These are phyloP conservation scores for Tenrec ecaudatus DNA, from an alignment of 2,113 vertebrate species.

Conservation along the genomic window DNA sequence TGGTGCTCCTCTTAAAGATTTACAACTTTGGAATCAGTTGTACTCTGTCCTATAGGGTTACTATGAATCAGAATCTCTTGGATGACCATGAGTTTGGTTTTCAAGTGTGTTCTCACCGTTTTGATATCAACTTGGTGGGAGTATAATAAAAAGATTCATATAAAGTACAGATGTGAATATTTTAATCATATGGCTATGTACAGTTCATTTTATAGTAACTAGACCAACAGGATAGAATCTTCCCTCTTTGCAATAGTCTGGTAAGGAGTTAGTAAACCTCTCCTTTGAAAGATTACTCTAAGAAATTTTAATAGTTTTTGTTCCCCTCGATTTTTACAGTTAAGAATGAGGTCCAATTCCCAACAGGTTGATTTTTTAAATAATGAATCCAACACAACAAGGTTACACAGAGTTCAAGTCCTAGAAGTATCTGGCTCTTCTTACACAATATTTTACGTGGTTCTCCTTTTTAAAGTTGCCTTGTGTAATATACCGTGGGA, in stretches of 20 bases:
- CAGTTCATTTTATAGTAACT: conserved; percentile 56
- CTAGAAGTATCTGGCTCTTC: conserved; percentile 14
- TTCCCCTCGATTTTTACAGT: conserved; percentile 34
- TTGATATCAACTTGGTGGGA: conserved; percentile 34
- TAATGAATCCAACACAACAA: not conserved
- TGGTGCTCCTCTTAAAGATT: too few relatives aligned
- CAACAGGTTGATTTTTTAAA: conserved; percentile 43
- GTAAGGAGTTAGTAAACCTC: conserved; percentile 23
- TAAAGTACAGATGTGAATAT: conserved; percentile 4
- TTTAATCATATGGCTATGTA: conserved; percentile 37
- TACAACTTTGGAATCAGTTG: too few relatives aligned
- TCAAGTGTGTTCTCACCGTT: not conserved
- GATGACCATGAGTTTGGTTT: too few relatives aligned
- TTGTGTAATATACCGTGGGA: conserved; percentile 38
- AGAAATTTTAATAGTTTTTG: conserved; percentile 58
- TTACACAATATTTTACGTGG: not conserved
- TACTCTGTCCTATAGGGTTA: too few relatives aligned
- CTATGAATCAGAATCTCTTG: too few relatives aligned
- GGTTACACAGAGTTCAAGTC: not conserved
- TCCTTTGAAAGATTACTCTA: conserved; percentile 53
- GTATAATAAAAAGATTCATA: not conserved
- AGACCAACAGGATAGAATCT: conserved; percentile 38
- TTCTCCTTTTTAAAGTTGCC: conserved; percentile 14
- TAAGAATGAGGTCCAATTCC: conserved; percentile 52
- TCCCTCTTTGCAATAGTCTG: conserved; percentile 20